Conservation (phyloP, 2,113 vertebrate species). For the Varanus salvator region DNA sequence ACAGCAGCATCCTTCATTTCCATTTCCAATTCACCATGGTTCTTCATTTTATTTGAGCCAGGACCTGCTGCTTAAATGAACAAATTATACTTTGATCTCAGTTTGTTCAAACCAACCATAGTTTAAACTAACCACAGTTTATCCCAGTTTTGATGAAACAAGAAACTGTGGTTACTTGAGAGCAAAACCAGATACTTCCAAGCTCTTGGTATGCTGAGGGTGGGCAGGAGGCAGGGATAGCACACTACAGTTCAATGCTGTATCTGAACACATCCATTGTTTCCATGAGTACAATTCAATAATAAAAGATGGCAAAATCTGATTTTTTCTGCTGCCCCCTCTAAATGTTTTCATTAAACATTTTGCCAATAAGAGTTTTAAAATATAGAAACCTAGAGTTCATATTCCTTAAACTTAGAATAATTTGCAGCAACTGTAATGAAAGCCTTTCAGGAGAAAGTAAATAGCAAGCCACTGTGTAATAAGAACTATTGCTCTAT, state of each 20-base stretch:
- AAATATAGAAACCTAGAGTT: conserved; percentile 21
- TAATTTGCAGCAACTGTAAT: neutral
- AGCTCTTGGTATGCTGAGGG: neutral
- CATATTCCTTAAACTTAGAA: neutral
- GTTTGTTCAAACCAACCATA: neutral
- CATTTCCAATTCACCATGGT: neutral
- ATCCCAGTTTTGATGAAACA: neutral
- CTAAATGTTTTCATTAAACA: neutral
- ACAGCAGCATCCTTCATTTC: neutral
- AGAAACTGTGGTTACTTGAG: neutral
- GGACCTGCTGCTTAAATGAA: neutral
- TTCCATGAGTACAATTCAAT: neutral
- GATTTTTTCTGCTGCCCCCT: neutral
- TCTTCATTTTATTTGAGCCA: neutral
- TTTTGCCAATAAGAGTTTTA: neutral
- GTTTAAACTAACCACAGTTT: neutral
- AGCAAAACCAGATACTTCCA: neutral
- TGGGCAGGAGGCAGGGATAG: neutral
- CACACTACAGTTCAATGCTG: neutral
- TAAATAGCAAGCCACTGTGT: conserved; percentile 19
- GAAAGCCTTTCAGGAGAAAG: conserved; percentile 41
- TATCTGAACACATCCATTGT: neutral
- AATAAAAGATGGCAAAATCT: neutral
- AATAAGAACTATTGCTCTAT: conserved; percentile 16
- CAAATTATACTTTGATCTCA: neutral